These are phyloP conservation scores for Poecilobothrus nobilitatus DNA, from an alignment of 2,888 invertebrate species.

Conservation along the genomic window DNA sequence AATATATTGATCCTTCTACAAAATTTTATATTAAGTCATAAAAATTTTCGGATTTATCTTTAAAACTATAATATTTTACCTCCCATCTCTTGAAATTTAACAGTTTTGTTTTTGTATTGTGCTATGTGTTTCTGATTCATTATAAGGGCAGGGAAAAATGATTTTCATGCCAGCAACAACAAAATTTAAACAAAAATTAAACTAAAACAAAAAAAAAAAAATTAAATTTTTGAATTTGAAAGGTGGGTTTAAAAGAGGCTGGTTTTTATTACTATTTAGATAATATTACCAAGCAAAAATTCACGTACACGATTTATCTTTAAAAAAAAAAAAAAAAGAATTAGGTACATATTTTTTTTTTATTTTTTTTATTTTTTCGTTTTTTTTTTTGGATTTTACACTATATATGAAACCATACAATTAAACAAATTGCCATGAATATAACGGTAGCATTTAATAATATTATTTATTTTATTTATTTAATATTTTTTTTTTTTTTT, in stretches of 20 bases:
- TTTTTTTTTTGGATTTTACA: too few relatives aligned
- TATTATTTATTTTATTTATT: too few relatives aligned
- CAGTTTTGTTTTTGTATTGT: neutral
- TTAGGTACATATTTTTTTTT: too few relatives aligned
- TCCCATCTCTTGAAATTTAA: neutral
- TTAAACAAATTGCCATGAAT: neutral
- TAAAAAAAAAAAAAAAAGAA: too few relatives aligned
- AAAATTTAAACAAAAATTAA: neutral
- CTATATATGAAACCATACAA: too few relatives aligned
- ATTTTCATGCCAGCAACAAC: neutral
- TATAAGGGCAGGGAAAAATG: neutral
- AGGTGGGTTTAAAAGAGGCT: slow-evolving; percentile 6
- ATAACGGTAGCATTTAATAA: neutral
- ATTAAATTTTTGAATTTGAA: neutral
- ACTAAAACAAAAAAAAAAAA: neutral
- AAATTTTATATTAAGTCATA: too few relatives aligned
- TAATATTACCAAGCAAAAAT: neutral
- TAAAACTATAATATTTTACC: neutral
- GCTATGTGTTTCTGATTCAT: neutral
- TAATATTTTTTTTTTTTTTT: too few relatives aligned
- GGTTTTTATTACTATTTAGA: neutral
- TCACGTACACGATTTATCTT: neutral
- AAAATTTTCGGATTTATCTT: too few relatives aligned
- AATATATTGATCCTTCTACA: too few relatives aligned
- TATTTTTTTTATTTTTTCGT: too few relatives aligned